Evolutionary conservation across 64 coral and sea anemone species (phyloP).

Genomic region (Actinia tenebrosa): DNA sequence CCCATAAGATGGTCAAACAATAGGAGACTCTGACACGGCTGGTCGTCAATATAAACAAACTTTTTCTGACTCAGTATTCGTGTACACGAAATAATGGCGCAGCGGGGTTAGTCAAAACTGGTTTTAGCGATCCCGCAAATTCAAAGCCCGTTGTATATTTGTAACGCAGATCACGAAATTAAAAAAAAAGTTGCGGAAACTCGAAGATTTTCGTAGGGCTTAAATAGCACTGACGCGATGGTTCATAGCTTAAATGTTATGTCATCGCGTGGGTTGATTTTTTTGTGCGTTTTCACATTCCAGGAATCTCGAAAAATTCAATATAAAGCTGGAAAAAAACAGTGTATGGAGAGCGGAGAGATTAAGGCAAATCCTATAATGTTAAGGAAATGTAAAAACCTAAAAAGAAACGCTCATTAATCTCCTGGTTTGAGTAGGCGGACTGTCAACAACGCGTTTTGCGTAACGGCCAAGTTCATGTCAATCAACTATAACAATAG

Average conservation of each 20-base stretch:
- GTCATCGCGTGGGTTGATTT: neutral
- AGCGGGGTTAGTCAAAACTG: neutral
- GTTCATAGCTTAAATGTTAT: neutral
- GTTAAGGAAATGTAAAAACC: neutral
- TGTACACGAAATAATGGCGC: neutral
- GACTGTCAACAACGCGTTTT: neutral
- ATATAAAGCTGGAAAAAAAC: neutral
- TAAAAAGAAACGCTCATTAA: neutral
- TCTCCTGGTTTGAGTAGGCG: neutral
- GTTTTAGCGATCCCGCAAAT: neutral
- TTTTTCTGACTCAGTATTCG: neutral
- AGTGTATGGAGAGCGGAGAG: neutral
- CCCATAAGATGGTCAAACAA: neutral
- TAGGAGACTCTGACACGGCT: neutral
- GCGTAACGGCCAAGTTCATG: conserved; percentile 9
- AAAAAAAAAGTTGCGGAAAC: neutral
- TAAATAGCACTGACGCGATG: neutral
- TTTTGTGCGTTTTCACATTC: neutral
- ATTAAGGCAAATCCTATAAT: neutral
- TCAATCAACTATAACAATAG: neutral
- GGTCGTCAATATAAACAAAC: neutral
- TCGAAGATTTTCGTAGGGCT: neutral
- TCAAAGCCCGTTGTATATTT: neutral
- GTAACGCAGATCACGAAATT: neutral
- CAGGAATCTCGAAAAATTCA: neutral